A percentile compares a stretch with the other conserved stretches of the same genome.
These are phyloP conservation scores for Onychomys torridus DNA, from an alignment of 2,797 vertebrate species.

Conservation along the genomic window DNA sequence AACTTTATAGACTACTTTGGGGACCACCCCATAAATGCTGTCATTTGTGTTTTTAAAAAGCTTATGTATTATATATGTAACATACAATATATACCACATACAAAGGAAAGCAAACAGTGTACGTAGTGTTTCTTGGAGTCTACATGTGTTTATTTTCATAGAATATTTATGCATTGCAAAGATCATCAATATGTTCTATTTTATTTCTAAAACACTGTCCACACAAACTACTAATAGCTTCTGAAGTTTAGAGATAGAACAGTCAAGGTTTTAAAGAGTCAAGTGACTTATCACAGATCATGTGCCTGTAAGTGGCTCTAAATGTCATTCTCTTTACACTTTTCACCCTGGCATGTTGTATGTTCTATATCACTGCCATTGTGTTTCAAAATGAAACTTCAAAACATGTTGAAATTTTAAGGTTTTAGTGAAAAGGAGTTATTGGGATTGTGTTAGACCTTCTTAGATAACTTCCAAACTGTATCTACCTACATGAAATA, in stretches of 20 bases:
- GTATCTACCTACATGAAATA: not conserved
- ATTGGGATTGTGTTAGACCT: not conserved
- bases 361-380: not conserved
- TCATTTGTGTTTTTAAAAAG: slow-evolving; percentile 1
- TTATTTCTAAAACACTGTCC: slow-evolving; percentile 10
- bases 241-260: slow-evolving; percentile 52
- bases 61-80: not conserved
- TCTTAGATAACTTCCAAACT: not conserved
- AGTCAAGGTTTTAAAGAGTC: slow-evolving; percentile 3
- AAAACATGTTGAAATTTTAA: slow-evolving; percentile 5
- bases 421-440: not conserved
- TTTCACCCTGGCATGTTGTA: not conserved
- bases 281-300: not conserved
- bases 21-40: not conserved
- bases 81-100: not conserved
- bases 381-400: slow-evolving; percentile 36
- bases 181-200: slow-evolving; percentile 7
- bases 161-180: slow-evolving; percentile 42
- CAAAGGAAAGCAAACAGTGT: slow-evolving; percentile 80
- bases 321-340: not conserved
- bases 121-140: slow-evolving; percentile 55
- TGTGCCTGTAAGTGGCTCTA: not conserved
- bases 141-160: not conserved
- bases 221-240: slow-evolving; percentile 1
- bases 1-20: slow-evolving; percentile 42